These are phyloP conservation scores for Drosophila dunni DNA, from an alignment of 1,140 invertebrate genomes.

Conservation along the genomic window DNA sequence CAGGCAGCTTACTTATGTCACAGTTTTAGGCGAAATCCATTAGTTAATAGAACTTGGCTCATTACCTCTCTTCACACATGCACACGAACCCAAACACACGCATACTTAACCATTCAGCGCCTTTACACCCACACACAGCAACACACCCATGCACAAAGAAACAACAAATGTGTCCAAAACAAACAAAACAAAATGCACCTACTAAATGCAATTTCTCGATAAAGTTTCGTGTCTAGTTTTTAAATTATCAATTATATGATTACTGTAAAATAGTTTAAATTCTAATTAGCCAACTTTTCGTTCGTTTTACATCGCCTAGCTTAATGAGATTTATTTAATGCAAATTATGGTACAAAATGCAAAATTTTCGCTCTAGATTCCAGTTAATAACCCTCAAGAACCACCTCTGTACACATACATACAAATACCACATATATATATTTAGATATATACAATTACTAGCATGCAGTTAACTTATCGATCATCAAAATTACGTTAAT, in stretches of 20 bases:
- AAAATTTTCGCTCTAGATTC: conserved; percentile 63
- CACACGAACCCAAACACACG: conserved; percentile 4
- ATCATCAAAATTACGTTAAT: conserved; percentile 19
- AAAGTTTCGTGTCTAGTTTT: conserved; percentile 70
- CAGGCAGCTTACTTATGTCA: conserved; percentile 71
- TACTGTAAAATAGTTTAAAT: conserved; percentile 74
- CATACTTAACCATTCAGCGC: conserved; percentile 8
- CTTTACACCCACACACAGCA: conserved; percentile 22
- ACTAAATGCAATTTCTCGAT: conserved; percentile 75
- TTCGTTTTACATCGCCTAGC: conserved; percentile 61
- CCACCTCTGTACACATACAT: background rate
- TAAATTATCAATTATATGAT: conserved; percentile 64
- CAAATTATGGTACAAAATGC: conserved; percentile 73
- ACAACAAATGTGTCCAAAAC: conserved; percentile 30
- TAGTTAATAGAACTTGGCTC: conserved; percentile 74
- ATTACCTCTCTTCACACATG: conserved; percentile 67
- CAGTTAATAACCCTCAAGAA: conserved; percentile 36
- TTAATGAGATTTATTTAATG: conserved; percentile 77
- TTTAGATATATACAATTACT: conserved; percentile 9
- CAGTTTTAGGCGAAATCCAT: conserved; percentile 75
- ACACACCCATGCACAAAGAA: conserved; percentile 17
- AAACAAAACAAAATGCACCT: conserved; percentile 31
- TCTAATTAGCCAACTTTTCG: conserved; percentile 75
- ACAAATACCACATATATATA: conserved; percentile 19
- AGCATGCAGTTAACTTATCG: conserved; percentile 24